Conservation (phyloP, 2,113 vertebrate species). For the Spheniscus mendiculus region DNA sequence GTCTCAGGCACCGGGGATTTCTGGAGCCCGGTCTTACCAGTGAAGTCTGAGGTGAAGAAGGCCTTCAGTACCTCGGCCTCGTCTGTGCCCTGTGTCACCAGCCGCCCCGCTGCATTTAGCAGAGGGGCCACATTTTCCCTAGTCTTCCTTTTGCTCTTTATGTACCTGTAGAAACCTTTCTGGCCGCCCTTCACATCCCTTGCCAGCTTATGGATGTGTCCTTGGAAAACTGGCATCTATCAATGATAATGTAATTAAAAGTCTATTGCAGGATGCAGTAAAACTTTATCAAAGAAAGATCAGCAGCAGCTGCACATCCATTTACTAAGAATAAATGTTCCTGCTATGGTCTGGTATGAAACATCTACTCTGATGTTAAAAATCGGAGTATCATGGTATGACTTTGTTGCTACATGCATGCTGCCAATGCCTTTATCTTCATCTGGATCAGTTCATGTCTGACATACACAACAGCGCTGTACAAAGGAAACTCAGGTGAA, state of each 20-base stretch:
- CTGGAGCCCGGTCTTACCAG: not conserved
- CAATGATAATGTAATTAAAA: not conserved
- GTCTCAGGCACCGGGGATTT: not conserved
- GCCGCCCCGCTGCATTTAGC: not conserved
- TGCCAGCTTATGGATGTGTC: not conserved
- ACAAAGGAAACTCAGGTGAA: not conserved
- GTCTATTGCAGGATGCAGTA: not conserved
- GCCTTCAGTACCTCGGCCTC: not conserved
- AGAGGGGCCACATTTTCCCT: not conserved
- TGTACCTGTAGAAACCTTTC: not conserved
- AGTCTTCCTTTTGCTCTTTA: not conserved
- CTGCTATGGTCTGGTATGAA: not conserved
- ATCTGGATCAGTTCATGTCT: not conserved
- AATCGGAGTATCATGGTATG: not conserved
- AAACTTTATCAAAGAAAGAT: not conserved
- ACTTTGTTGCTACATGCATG: fast-evolving
- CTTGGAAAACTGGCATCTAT: not conserved
- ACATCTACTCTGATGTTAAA: not conserved
- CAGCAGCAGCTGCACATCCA: not conserved
- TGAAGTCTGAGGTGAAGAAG: not conserved
- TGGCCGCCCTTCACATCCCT: not conserved
- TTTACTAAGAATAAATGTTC: not conserved
- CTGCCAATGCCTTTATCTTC: not conserved
- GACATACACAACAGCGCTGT: not conserved
- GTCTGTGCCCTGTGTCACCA: not conserved